Evolutionary conservation across 2,797 vertebrate genomes (phyloP), one percentile per base, ranked within the genome.

Genomic region (Sebastes kiyomatsui): DNA sequence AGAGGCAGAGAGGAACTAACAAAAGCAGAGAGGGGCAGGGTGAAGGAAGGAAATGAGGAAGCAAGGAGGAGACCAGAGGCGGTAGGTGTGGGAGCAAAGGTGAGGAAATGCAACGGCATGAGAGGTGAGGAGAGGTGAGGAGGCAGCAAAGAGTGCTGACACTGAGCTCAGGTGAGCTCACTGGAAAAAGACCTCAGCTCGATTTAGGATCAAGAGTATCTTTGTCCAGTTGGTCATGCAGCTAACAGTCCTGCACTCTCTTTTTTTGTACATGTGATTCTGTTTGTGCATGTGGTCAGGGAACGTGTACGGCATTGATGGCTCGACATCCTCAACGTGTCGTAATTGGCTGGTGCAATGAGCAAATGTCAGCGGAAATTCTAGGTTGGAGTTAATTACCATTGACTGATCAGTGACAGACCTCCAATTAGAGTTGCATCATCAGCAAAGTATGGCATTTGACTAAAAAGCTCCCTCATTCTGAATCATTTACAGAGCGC

Each of bases 361-460:
- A 69, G 59, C 33, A 81, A 88, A 77, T 72, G 75, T 73, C 77
- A 71, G 60, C n/a, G n/a, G 46, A 83, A 90, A 89, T 90, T 75
- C 46, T 79, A 69, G 79, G 75, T 64, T 82, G 62, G 67, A 75
- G 75, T 85, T 88, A 79, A 90, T 92, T 79, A 80, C 81, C 52
- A 86, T 72, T 83, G 75, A 75, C 70, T 70, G 68, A 90, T 89
- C 65, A 77, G 67, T 88, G 77, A 83, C 72, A 87, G 75, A 81
- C 75, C 60, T 81, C 32, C 62, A 88, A 85, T 90, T 87, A 89
- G 28, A 55, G 42, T 55, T 25, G 75, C n/a, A 67, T 73, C 72
- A 82, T 87, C 62, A 78, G 68, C 22, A 46, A 85, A 75, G 65
- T 58, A 33, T 72, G 67, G 25, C 46, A 74, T 82, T 69, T 23